A percentile compares a stretch with the other conserved stretches of the same genome.
Conservation (phyloP, 2,113 vertebrate genomes). For the Scomber japonicus region DNA sequence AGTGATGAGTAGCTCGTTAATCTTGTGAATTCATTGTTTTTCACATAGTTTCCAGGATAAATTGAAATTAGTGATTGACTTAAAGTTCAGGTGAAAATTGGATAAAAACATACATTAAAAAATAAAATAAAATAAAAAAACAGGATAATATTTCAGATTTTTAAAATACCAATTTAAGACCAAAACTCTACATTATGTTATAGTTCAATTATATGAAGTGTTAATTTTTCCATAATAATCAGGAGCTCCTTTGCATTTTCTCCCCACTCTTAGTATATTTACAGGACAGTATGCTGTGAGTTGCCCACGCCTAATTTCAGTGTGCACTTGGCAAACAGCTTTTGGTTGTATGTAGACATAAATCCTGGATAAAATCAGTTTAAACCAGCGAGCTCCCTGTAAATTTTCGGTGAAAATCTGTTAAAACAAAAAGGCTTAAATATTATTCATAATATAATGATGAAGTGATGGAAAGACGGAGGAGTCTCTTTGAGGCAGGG, state of each 20-base stretch:
- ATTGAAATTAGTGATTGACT: not conserved
- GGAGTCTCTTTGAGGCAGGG: conserved; percentile 47
- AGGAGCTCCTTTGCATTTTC: not conserved
- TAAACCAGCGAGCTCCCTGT: not conserved
- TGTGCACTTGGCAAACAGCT: not conserved
- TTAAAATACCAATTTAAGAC: not conserved
- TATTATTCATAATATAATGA: conserved; percentile 22
- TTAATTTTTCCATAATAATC: not conserved
- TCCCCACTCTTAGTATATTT: no score
- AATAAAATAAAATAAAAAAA: no score
- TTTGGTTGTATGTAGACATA: not conserved
- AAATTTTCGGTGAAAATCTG: no score
- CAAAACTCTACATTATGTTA: not conserved
- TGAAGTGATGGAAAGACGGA: conserved; percentile 44
- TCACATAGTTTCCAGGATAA: not conserved
- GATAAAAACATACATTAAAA: no score
- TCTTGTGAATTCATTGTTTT: not conserved
- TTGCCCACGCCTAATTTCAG: no score
- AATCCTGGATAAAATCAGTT: not conserved
- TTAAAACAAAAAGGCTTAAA: not conserved
- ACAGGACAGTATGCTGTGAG: no score
- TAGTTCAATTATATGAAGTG: not conserved
- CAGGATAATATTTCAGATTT: no score
- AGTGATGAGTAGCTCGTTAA: not conserved
- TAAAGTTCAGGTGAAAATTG: not conserved